Base-by-base conservation (phyloP, 1,140 invertebrate genomes). In the Hermetia illucens region DNA sequence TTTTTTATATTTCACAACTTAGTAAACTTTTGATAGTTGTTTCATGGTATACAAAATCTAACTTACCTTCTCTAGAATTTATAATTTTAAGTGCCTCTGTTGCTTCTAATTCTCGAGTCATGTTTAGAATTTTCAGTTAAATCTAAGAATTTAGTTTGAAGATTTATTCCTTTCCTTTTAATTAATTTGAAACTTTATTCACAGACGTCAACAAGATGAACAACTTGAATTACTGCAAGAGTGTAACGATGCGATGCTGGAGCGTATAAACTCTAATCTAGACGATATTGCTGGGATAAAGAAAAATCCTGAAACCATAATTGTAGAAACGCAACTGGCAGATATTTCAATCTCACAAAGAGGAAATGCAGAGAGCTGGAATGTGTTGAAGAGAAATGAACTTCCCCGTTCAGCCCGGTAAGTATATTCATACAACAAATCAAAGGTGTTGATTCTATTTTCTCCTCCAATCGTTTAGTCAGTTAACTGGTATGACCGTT, bases 161-260 rank as follows among this genome's bases (percentile, higher is more conserved):
- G 8, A 35, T 18, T 5, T 37, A 20, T 36, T 34, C 21, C 34
- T 6, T 5, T 18, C 29, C 21, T 5, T n/a, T 37, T 18, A 18
- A 5, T 4, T 19, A 5, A 34, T 20, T 30, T 25, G 36, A 35
- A 3, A 16, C 2, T 24, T 39, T 22, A 12, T 9, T 5, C 21
- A 6, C 24, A 60, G 55, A 38, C 52, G 70, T 24, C 71, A 74
- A 42, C 38, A 70, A 3, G 76, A 84, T 33, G 79, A 86, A 43
- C 78, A 77, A 50, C 75, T 80, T 50, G 82, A 87, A 45, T 58
- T 82, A 27, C 45, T 88, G 8, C 60, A 75, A 20, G 82, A 86
- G 50, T 71, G 72, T 9, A 88, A 87, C 64, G 84, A 89, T 59
- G 65, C 71, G 19, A 67, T 88, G n/a, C 58, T 87, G n/a, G 85